A percentile compares a stretch with the other conserved stretches of the same genome.
These are phyloP conservation scores for Corythaeola cristata DNA, from an alignment of 2,113 vertebrate species.

Conservation along the genomic window DNA sequence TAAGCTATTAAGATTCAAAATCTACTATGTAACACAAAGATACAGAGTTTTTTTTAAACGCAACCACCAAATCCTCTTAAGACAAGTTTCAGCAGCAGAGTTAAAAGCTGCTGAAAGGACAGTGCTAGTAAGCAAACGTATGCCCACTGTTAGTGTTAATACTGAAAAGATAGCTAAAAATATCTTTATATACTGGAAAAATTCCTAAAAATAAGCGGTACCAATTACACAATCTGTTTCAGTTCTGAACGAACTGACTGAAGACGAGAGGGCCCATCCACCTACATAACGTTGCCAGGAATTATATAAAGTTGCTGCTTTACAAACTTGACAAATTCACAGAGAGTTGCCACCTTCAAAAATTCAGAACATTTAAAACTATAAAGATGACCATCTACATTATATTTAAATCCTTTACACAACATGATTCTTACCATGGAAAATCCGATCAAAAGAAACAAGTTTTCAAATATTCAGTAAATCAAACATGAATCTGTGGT, in stretches of 20 bases:
- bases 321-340: not conserved
- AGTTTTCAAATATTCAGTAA: not conserved
- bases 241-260: not conserved
- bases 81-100: not conserved
- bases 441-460: not conserved
- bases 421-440: not conserved
- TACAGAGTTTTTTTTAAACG: not conserved
- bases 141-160: not conserved
- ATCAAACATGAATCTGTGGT: not conserved
- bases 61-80: not conserved
- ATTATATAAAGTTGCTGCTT: not conserved
- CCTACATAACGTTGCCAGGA: not conserved
- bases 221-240: not conserved
- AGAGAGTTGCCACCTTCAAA: not conserved
- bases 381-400: not conserved
- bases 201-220: not conserved
- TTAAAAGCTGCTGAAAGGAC: not conserved
- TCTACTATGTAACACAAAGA: not conserved
- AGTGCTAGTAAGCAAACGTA: not conserved
- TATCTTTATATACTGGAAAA: not conserved
- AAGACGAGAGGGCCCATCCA: not conserved
- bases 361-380: not conserved
- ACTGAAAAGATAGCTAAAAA: not conserved
- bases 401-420: not conserved
- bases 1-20: not conserved